These are phyloP conservation scores for Whitmania pigra DNA, from an alignment of 1,140 invertebrate genomes.

Conservation along the genomic window DNA sequence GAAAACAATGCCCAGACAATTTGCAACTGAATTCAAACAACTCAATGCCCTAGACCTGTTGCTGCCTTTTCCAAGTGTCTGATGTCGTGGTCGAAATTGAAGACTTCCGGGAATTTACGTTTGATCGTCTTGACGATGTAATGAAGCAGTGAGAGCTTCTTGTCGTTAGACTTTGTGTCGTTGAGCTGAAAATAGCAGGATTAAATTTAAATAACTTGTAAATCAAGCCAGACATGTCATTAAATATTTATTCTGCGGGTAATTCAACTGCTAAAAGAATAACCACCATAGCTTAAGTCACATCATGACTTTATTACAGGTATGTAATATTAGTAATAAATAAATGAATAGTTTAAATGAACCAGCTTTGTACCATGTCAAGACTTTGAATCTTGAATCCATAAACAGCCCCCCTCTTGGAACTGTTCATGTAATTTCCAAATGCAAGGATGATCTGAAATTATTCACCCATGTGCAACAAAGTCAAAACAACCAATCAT, in stretches of 20 bases:
- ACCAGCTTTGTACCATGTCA: slow-evolving; percentile 48
- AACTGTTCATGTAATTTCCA: slow-evolving; percentile 95
- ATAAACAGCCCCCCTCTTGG: slow-evolving; percentile 86
- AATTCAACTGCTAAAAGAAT: no score
- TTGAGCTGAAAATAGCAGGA: slow-evolving; percentile 46
- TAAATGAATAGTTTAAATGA: no score
- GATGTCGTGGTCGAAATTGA: slow-evolving; percentile 79
- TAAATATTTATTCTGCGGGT: no score
- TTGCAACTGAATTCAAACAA: background rate
- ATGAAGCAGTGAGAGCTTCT: slow-evolving; percentile 77
- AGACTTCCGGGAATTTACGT: slow-evolving; percentile 71
- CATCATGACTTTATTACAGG: no score
- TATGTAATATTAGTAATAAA: no score
- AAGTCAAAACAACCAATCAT: background rate
- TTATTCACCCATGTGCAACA: background rate
- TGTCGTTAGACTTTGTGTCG: slow-evolving; percentile 83
- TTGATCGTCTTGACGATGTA: slow-evolving; percentile 82
- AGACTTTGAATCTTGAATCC: slow-evolving; percentile 94
- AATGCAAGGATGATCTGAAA: slow-evolving; percentile 63
- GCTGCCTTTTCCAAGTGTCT: slow-evolving; percentile 88
- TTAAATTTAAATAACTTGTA: no score
- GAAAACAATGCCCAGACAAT: no score
- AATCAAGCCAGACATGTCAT: no score
- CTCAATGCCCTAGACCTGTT: slow-evolving; percentile 50
- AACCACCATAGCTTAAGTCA: no score